Evolutionary conservation across 2,797 vertebrate genomes (phyloP).

Genomic region (Acanthornis magna): DNA sequence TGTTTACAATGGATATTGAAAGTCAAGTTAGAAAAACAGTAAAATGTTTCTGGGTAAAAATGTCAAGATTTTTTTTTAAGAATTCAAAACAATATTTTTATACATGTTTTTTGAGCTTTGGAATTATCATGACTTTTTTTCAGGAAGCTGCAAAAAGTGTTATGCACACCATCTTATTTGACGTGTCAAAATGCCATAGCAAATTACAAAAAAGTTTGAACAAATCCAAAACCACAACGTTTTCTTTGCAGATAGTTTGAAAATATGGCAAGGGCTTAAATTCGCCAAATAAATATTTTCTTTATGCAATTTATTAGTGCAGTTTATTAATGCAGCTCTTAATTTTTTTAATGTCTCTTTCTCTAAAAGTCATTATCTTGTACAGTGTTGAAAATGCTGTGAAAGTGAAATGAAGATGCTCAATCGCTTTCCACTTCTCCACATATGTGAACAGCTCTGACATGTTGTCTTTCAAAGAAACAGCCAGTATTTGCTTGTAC

Average conservation of each 20-base stretch:
- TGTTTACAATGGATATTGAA: neutral
- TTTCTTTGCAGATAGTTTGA: neutral
- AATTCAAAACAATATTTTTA: neutral
- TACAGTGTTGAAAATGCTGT: neutral
- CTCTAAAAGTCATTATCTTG: neutral
- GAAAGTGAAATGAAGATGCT: too few species aligned
- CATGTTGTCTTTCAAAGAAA: neutral
- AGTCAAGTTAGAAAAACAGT: neutral
- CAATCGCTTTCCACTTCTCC: neutral
- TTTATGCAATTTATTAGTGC: neutral
- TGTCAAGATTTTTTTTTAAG: neutral
- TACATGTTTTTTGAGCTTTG: neutral
- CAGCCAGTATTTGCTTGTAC: neutral
- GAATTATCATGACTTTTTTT: neutral
- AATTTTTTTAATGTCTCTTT: neutral
- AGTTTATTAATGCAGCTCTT: neutral
- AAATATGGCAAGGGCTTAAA: neutral
- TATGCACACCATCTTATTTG: neutral
- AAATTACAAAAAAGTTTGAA: neutral
- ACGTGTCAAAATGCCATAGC: neutral
- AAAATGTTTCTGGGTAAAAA: neutral
- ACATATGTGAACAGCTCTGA: neutral
- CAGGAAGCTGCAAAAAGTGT: neutral
- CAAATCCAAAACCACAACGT: neutral
- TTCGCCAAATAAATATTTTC: neutral